Base-by-base conservation (phyloP, 1,140 invertebrate genomes). In the Musca domestica region DNA sequence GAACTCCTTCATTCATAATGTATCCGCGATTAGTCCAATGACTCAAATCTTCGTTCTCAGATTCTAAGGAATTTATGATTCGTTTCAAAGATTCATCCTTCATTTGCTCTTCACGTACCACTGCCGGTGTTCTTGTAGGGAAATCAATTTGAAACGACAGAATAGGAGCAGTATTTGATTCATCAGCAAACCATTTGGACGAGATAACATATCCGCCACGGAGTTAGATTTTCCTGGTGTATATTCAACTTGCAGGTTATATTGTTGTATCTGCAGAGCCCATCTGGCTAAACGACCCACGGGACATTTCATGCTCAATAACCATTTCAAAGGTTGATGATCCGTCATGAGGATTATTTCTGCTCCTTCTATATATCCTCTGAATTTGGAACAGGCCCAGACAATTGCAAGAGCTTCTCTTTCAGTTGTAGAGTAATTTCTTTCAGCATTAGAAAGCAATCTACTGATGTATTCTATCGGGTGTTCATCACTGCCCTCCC, bases 321-420 rank as follows among this genome's bases (percentile, higher is more conserved):
- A 70, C 83, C 84, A 87, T 58, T 72, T 74, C 4, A 87, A 69
- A 0, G 83, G 74, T 71, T 83, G 83, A 68, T 87, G 85, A 69
- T 88, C 84, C 0, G 83, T 85, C 30, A 78, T 58, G 1, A 85
- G 73, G 0, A 25, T 71, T 47, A 80, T 74, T 0, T 87, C 71
- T 82, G 83, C 86, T 41, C 17, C 81, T 81, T 82, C 79, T 7
- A 81, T 71, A 46, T 83, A 83, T 0, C 75, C 73, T 64, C 77
- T 46, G 63, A 84, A 85, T 23, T 83, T 77, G 4, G 34, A 41
- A 12, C 34, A 41, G 4, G 34, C 34, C 20, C 77, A 84, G 2
- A 87, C 72, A 3, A 87, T 74, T 0, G 85, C 84, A 1, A 86
- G 69, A 23, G 78, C 80, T 74, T 87, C 84, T 54, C 77, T 69